These are phyloP conservation scores for Pristionchus maxplancki DNA, from an alignment of 2,888 invertebrate species.

Conservation along the genomic window DNA sequence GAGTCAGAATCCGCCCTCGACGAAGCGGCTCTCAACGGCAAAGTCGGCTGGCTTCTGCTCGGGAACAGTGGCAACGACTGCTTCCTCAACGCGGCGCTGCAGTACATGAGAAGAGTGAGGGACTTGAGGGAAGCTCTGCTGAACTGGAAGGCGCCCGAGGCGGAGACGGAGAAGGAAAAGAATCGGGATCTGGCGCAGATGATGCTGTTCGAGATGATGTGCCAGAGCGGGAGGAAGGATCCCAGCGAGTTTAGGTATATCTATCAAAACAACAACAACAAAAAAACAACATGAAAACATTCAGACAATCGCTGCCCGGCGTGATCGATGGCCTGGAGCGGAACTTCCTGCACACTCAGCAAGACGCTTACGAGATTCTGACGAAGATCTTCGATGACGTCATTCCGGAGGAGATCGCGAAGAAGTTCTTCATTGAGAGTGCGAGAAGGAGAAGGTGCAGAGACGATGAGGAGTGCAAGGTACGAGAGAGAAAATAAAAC, in stretches of 20 bases:
- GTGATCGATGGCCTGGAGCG: background rate
- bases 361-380: background rate
- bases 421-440: background rate
- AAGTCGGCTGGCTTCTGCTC: background rate
- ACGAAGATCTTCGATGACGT: background rate
- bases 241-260: background rate
- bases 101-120: background rate
- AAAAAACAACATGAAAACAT: no score
- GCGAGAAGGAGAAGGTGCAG: background rate
- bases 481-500: no score
- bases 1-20: no score
- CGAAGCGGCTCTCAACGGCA: no score
- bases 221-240: background rate
- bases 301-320: background rate
- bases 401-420: background rate
- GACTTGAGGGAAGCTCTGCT: background rate
- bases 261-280: no score
- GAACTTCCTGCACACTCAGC: background rate
- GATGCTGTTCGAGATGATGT: background rate
- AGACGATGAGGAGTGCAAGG: background rate
- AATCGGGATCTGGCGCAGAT: background rate
- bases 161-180: background rate
- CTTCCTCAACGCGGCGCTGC: constrained; percentile 9
- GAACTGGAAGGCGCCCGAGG: background rate
- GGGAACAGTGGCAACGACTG: background rate